A percentile compares a stretch with the other conserved stretches of the same genome.
Conservation (phyloP, 2,888 invertebrate genomes). For the Macrophya annulata region DNA sequence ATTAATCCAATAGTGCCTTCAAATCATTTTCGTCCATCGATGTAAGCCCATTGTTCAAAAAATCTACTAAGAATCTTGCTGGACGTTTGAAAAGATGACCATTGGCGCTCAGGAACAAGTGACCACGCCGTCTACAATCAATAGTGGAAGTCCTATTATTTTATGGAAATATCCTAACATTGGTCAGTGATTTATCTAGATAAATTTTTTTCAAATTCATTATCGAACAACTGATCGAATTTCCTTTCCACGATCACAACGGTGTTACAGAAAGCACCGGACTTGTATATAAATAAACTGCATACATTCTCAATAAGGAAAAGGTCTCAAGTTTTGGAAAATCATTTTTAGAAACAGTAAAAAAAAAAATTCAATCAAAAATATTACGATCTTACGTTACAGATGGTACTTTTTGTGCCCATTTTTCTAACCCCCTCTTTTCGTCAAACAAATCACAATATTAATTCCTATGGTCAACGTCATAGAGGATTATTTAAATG, state of each 20-base stretch:
- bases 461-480: background rate
- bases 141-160: background rate
- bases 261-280: no score
- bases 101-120: slow-evolving; percentile 1
- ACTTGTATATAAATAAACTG: no score
- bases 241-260: no score
- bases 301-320: no score
- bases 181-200: slow-evolving; percentile 34
- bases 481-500: background rate
- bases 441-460: background rate
- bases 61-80: background rate
- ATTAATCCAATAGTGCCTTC: background rate
- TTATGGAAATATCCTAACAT: slow-evolving; percentile 33
- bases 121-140: background rate
- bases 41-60: no score
- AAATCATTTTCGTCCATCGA: background rate
- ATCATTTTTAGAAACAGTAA: no score
- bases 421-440: background rate
- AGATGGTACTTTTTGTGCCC: no score
- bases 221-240: no score
- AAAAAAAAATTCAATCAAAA: no score
- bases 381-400: no score
- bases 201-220: background rate
- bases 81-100: background rate
- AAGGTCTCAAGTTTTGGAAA: no score